These are phyloP conservation scores for Stramonita haemastoma DNA, from an alignment of 2,888 invertebrate species.

Conservation along the genomic window DNA sequence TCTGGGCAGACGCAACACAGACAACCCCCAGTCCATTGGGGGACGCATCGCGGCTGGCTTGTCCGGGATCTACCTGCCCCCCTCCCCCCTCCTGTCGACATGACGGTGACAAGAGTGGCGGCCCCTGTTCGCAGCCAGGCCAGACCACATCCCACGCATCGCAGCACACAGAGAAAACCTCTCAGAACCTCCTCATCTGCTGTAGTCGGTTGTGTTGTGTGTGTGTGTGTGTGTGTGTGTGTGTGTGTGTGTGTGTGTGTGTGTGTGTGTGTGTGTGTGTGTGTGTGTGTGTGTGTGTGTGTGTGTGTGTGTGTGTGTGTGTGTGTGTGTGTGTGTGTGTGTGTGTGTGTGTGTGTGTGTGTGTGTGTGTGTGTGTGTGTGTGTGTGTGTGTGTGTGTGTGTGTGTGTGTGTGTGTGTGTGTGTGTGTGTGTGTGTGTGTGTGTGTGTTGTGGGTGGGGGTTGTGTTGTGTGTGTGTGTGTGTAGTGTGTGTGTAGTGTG, in stretches of 20 bases:
- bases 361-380: neutral
- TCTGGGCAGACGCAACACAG: conserved; percentile 54
- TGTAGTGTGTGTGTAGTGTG: neutral
- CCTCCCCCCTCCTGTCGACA: conserved; percentile 65
- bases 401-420: neutral
- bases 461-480: neutral
- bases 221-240: neutral
- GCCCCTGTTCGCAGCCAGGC: conserved; percentile 12
- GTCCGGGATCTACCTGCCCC: conserved; percentile 70
- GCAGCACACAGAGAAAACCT: conserved; percentile 35
- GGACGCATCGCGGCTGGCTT: conserved; percentile 69
- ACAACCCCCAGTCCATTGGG: conserved; percentile 63
- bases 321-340: neutral
- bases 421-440: neutral
- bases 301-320: neutral
- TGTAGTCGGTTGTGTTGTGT: conserved; percentile 58
- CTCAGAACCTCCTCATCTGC: conserved; percentile 63
- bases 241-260: neutral
- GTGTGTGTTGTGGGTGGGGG: conserved; percentile 32
- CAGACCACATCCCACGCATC: conserved; percentile 30
- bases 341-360: neutral
- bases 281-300: neutral
- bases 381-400: neutral
- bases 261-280: neutral
- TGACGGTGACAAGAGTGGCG: conserved; percentile 7